A percentile compares a stretch with the other conserved stretches of the same genome.
phyloP scores from a whole-genome alignment of 2,113 vertebrate genomes.

The Saguinus imperator region DNA sequence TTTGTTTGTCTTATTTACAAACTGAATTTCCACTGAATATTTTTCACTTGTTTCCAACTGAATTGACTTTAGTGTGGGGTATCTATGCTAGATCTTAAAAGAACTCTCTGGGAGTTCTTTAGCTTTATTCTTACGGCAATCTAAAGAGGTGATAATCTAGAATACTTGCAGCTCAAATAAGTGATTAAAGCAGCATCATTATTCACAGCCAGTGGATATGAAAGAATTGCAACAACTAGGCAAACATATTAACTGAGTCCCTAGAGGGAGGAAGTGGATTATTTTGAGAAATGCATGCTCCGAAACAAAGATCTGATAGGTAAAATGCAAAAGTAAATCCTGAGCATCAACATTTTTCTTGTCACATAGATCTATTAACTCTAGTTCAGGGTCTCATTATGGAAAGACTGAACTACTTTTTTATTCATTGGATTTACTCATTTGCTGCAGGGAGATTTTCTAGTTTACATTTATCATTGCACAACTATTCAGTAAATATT shows the following conservation, averaged over 20 bases:
- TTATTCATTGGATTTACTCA: not conserved
- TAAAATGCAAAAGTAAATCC: constrained; percentile 46
- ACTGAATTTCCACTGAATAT: not conserved
- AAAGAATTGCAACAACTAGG: constrained; percentile 49
- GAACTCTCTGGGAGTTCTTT: not conserved
- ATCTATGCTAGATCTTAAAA: not conserved
- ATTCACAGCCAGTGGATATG: constrained; percentile 57
- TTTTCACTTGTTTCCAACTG: not conserved
- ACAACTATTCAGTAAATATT: not conserved
- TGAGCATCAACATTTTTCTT: constrained; percentile 62
- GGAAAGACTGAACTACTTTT: constrained; percentile 48
- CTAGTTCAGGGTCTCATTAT: constrained; percentile 58
- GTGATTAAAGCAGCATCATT: constrained; percentile 74
- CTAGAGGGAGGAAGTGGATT: not conserved
- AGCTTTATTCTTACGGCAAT: not conserved
- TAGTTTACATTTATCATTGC: not conserved
- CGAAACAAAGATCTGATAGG: constrained; percentile 60
- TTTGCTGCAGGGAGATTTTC: not conserved
- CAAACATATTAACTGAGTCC: constrained; percentile 55
- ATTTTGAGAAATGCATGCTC: constrained; percentile 65
- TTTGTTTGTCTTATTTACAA: constrained; percentile 46
- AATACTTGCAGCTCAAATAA: constrained; percentile 54
- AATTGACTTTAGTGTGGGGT: not conserved
- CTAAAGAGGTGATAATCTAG: not conserved
- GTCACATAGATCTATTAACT: constrained; percentile 59